Evolutionary conservation across 2,113 vertebrate species (phyloP).

Genomic region (Oreocharis arfaki): DNA sequence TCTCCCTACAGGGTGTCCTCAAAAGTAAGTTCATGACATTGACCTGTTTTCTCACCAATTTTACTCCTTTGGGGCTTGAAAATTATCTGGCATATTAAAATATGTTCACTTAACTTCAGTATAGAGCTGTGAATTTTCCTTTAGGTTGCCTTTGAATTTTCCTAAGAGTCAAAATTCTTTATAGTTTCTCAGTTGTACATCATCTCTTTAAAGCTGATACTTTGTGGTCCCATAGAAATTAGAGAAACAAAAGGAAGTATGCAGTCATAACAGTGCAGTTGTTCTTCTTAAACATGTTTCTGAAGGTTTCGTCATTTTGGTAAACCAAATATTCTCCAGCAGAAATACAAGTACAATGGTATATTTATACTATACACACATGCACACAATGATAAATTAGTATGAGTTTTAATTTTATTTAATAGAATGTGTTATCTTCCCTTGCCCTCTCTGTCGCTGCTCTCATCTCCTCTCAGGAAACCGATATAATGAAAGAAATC

Average conservation of each 20-base stretch:
- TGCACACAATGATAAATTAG: neutral
- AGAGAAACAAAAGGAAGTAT: neutral
- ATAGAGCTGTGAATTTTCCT: neutral
- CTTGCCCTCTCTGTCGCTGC: neutral
- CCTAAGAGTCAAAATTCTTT: neutral
- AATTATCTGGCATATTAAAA: neutral
- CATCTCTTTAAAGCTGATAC: neutral
- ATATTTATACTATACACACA: neutral
- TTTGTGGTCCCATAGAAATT: neutral
- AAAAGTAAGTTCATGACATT: conserved; percentile 60
- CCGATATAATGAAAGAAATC: conserved; percentile 78
- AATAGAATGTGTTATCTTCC: neutral
- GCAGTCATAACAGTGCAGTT: neutral
- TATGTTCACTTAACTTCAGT: neutral
- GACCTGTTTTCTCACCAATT: neutral
- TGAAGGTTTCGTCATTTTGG: neutral
- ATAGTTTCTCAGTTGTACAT: neutral
- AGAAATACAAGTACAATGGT: neutral
- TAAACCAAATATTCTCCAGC: neutral
- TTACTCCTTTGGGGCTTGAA: neutral
- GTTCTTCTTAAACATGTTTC: neutral
- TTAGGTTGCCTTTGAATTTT: neutral
- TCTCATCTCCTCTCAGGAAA: conserved; percentile 60
- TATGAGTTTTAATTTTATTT: neutral
- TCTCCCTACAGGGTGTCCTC: conserved; percentile 76